A percentile compares a stretch with the other conserved stretches of the same genome.
These are phyloP conservation scores for Tiliacea aurago DNA, from an alignment of 2,888 invertebrate species.

Conservation along the genomic window DNA sequence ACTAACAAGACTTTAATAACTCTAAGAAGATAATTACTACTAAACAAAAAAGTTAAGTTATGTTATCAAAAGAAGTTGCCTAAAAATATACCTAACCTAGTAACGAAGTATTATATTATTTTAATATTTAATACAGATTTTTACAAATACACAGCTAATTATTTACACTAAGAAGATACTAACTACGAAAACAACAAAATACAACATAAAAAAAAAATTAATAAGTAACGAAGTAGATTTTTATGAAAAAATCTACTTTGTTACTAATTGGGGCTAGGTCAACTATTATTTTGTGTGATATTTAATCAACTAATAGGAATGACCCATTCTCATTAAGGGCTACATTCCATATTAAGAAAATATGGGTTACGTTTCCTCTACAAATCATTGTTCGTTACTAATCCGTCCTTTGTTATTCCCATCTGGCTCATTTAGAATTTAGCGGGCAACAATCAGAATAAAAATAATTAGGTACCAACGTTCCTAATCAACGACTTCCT, in stretches of 20 bases:
- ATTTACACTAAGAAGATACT: no score
- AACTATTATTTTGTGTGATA: not conserved
- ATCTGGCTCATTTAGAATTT: conserved; percentile 33
- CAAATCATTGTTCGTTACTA: conserved; percentile 14
- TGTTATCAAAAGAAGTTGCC: not conserved
- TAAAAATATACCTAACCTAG: not conserved
- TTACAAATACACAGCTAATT: no score
- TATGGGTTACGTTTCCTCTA: not conserved
- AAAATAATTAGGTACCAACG: conserved; percentile 52
- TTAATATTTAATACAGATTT: no score
- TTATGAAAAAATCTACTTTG: not conserved
- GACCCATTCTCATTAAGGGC: not conserved
- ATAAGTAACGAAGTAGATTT: no score
- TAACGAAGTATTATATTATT: no score
- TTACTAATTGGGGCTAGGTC: not conserved
- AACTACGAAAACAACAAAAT: no score
- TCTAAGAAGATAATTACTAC: not conserved
- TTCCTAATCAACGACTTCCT: conserved; percentile 74
- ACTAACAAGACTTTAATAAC: not conserved
- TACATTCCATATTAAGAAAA: not conserved
- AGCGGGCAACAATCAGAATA: conserved; percentile 50
- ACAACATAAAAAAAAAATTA: no score
- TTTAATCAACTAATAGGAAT: not conserved
- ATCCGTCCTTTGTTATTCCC: conserved; percentile 9
- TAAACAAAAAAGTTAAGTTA: not conserved